Evolutionary conservation across 2,888 invertebrate genomes (phyloP).

Genomic region (Agonum fuliginosum): DNA sequence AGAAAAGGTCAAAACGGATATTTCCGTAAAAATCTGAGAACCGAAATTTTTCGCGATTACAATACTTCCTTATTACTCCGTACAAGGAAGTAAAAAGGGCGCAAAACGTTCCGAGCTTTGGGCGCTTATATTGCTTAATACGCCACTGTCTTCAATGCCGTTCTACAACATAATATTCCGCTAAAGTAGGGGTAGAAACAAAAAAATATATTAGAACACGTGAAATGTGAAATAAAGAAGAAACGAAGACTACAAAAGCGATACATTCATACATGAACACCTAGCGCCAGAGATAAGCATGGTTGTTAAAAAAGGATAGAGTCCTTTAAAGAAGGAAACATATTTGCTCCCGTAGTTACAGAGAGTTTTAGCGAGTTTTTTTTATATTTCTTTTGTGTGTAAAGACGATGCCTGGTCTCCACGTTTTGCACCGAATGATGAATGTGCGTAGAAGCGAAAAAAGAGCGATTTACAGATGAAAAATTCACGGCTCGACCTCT

Average conservation of each 20-base stretch:
- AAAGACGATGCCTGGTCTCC: slow-evolving; percentile 8
- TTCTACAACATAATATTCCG: too few species aligned
- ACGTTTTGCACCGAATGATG: not conserved
- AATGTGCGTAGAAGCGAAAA: slow-evolving; percentile 33
- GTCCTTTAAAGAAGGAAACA: not conserved
- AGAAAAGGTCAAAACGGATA: too few species aligned
- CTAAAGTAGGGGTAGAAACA: too few species aligned
- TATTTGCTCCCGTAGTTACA: slow-evolving; percentile 4
- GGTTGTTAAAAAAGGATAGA: not conserved
- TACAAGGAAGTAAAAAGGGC: too few species aligned
- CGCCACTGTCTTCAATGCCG: too few species aligned
- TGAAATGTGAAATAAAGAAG: not conserved
- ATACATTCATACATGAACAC: not conserved
- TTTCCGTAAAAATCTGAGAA: too few species aligned
- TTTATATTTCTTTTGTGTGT: slow-evolving; percentile 12
- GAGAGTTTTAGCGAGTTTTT: slow-evolving; percentile 4
- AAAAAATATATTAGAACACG: not conserved
- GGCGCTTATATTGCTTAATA: too few species aligned
- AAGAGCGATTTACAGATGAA: slow-evolving; percentile 30
- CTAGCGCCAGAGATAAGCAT: not conserved
- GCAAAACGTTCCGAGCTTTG: too few species aligned
- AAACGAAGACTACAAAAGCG: too few species aligned
- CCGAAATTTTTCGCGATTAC: too few species aligned
- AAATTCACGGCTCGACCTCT: slow-evolving; percentile 20
- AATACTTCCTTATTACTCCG: too few species aligned